Conservation (phyloP, 2,888 invertebrate genomes). For the Drosophila tripunctata region DNA sequence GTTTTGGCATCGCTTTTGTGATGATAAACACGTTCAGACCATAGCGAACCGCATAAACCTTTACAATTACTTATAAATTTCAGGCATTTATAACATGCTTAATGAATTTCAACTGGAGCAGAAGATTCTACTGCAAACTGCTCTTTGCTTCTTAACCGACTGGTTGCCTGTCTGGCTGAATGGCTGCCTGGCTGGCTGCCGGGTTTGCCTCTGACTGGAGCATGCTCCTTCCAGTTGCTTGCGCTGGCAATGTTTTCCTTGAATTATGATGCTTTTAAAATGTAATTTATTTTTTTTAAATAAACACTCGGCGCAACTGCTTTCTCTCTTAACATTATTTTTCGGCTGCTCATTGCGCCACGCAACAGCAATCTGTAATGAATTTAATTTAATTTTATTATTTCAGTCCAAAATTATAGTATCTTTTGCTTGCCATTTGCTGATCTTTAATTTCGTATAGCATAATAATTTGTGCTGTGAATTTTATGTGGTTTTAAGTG, state of each 20-base stretch:
- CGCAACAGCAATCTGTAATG: slow-evolving; percentile 69
- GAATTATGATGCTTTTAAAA: slow-evolving; percentile 79
- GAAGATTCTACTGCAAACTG: slow-evolving; percentile 38
- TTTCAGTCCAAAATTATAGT: slow-evolving; percentile 66
- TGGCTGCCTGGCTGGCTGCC: slow-evolving; percentile 20
- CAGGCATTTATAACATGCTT: slow-evolving; percentile 77
- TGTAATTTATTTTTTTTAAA: slow-evolving; percentile 79
- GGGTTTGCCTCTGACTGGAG: slow-evolving; percentile 21
- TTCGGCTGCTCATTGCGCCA: slow-evolving; percentile 39
- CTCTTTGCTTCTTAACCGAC: slow-evolving; percentile 9
- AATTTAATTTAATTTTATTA: slow-evolving; percentile 77
- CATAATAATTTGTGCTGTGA: slow-evolving; percentile 49
- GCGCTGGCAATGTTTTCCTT: slow-evolving; percentile 71
- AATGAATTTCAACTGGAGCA: slow-evolving; percentile 71
- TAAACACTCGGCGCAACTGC: slow-evolving; percentile 65
- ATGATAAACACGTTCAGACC: slow-evolving; percentile 73
- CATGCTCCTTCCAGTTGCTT: slow-evolving; percentile 39
- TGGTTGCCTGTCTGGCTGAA: too few species aligned
- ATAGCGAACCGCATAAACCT: slow-evolving; percentile 74
- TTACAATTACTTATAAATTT: slow-evolving; percentile 78
- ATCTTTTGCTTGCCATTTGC: slow-evolving; percentile 31
- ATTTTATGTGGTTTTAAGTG: slow-evolving; percentile 49
- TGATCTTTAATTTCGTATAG: slow-evolving; percentile 63
- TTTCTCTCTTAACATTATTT: slow-evolving; percentile 22
- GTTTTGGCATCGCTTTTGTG: slow-evolving; percentile 41